Percentiles rank a stretch among this genome's conserved stretches.
Evolutionary conservation across 2,888 invertebrate genomes (phyloP).

Genomic region (Athalia rosae): DNA sequence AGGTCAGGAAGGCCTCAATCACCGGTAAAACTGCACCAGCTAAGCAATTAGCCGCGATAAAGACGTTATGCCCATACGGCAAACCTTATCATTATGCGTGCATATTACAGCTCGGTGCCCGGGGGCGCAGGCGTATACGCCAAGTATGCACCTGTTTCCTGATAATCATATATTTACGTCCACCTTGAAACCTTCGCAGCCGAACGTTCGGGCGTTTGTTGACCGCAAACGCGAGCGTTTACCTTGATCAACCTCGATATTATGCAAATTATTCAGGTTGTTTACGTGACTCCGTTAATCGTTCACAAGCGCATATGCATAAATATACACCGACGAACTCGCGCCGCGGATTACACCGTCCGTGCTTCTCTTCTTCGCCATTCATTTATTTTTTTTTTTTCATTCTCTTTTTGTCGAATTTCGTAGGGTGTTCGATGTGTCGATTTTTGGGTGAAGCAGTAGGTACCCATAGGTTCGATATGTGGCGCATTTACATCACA

Average conservation of each 20-base stretch:
- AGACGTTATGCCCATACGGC: slow-evolving; percentile 7
- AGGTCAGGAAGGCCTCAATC: neutral
- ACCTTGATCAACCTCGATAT: slow-evolving; percentile 35
- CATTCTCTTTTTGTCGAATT: slow-evolving; percentile 1
- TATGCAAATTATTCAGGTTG: slow-evolving; percentile 30
- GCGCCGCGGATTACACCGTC: neutral
- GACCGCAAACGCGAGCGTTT: neutral
- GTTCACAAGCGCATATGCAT: neutral
- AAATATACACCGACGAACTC: neutral
- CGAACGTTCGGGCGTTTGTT: slow-evolving; percentile 9
- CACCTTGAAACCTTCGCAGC: slow-evolving; percentile 28
- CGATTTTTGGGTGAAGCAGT: no score
- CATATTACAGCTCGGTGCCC: no score
- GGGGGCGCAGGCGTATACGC: slow-evolving; percentile 3
- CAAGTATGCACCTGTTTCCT: neutral
- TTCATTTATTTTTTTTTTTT: neutral
- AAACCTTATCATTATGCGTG: neutral
- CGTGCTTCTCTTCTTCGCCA: no score
- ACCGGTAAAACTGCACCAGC: slow-evolving; percentile 11
- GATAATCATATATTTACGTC: slow-evolving; percentile 35
- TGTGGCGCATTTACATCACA: no score
- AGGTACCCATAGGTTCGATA: no score
- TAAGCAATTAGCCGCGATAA: slow-evolving; percentile 18
- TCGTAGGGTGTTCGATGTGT: neutral
- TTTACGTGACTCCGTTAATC: slow-evolving; percentile 17